phyloP scores from a whole-genome alignment of 2,113 vertebrate genomes.

The Vanacampus margaritifer region DNA sequence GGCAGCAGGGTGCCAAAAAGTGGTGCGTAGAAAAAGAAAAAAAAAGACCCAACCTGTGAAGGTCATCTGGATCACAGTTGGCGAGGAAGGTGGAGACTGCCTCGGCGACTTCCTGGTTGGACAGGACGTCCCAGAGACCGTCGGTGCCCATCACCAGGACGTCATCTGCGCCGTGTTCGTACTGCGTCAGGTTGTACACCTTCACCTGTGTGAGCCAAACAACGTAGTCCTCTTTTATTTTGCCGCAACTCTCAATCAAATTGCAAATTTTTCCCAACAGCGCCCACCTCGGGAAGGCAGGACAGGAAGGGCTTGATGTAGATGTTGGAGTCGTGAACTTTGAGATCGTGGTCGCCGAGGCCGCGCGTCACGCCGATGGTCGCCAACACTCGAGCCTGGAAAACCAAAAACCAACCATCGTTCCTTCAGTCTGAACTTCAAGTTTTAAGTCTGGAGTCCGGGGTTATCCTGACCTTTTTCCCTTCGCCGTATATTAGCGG shows the following conservation, averaged over 20 bases:
- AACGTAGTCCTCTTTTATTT: too few species aligned
- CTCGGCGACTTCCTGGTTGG: constrained; percentile 96
- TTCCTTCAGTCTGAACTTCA: not conserved
- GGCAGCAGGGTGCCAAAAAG: too few species aligned
- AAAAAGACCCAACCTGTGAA: constrained; percentile 77
- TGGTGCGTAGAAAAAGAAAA: not conserved
- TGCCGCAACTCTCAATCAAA: not conserved
- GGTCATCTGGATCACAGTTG: constrained; percentile 94
- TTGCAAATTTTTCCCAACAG: too few species aligned
- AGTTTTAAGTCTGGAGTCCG: not conserved
- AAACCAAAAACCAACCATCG: not conserved
- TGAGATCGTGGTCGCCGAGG: constrained; percentile 94
- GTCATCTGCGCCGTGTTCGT: constrained; percentile 88
- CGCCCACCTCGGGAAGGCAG: constrained; percentile 87
- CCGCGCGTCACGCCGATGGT: constrained; percentile 97
- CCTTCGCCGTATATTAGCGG: constrained; percentile 67
- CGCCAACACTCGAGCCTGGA: constrained; percentile 92
- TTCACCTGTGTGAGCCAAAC: constrained; percentile 76
- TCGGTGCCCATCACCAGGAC: constrained; percentile 93
- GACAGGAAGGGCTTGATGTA: constrained; percentile 97
- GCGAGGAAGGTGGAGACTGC: constrained; percentile 86
- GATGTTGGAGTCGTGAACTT: constrained; percentile 96
- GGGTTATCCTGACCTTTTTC: constrained; percentile 50
- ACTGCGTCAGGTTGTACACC: constrained; percentile 85
- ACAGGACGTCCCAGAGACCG: constrained; percentile 96